Evolutionary conservation across 2,888 invertebrate species (phyloP).

Genomic region (Anthophora plumipes): DNA sequence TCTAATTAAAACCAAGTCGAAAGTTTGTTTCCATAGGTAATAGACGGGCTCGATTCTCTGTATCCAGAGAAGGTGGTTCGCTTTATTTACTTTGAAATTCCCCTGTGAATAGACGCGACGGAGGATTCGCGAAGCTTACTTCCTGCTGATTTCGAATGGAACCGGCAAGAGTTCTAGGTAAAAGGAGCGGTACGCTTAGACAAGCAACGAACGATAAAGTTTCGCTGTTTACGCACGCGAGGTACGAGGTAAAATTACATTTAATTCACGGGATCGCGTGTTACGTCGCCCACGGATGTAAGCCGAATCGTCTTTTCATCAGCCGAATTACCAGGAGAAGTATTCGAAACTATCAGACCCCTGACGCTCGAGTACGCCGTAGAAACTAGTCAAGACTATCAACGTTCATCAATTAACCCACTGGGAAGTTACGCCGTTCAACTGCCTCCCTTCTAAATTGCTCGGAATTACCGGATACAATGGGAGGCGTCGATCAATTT

Average conservation of each 20-base stretch:
- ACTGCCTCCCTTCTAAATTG: background rate
- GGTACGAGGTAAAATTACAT: slow-evolving; percentile 11
- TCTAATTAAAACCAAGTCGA: slow-evolving; percentile 62
- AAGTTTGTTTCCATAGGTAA: slow-evolving; percentile 41
- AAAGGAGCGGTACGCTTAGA: background rate
- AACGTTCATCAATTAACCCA: slow-evolving; percentile 27
- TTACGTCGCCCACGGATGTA: background rate
- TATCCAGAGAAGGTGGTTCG: background rate
- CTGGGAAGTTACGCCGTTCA: background rate
- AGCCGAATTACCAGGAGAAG: slow-evolving; percentile 10
- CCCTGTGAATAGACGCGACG: slow-evolving; percentile 9
- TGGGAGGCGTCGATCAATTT: background rate
- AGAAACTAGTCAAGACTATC: slow-evolving; percentile 21
- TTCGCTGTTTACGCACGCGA: slow-evolving; percentile 22
- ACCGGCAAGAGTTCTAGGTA: background rate
- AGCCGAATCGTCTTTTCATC: slow-evolving; percentile 30
- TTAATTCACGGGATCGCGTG: slow-evolving; percentile 33
- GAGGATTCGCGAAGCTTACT: background rate
- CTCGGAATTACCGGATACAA: background rate
- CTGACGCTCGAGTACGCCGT: background rate
- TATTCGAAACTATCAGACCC: slow-evolving; percentile 14
- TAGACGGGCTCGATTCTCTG: slow-evolving; percentile 18
- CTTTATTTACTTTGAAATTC: slow-evolving; percentile 45
- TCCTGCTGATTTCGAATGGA: background rate
- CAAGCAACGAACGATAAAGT: slow-evolving; percentile 11